These are phyloP conservation scores for Chamaedrilus cognettii DNA, from an alignment of 2,888 invertebrate genomes.

Conservation along the genomic window DNA sequence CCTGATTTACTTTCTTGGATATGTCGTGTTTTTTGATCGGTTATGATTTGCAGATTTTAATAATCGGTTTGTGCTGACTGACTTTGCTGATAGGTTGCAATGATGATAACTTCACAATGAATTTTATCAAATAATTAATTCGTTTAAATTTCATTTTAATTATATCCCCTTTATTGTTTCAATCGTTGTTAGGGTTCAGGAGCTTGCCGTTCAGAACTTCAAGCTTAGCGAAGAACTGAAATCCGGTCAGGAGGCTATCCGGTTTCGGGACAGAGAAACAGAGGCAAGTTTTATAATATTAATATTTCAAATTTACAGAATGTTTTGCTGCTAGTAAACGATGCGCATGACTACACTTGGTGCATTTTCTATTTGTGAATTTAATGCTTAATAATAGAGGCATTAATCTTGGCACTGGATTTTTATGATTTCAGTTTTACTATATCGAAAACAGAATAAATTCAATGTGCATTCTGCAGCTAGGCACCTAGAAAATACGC, in stretches of 20 bases:
- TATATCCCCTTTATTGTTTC: not conserved
- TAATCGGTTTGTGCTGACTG: not conserved
- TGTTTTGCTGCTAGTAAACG: no score
- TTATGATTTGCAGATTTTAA: not conserved
- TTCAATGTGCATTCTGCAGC: no score
- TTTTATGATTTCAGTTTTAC: no score
- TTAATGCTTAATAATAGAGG: not conserved
- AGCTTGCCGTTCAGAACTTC: constrained; percentile 2
- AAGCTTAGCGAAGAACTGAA: constrained; percentile 3
- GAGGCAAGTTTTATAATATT: no score
- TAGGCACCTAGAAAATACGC: no score
- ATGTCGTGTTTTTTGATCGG: no score
- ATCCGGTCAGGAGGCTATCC: not conserved
- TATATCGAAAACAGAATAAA: no score
- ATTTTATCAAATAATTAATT: not conserved
- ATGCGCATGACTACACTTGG: no score
- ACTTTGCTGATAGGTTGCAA: not conserved
- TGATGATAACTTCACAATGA: not conserved
- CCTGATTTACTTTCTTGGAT: no score
- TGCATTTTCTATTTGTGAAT: not conserved
- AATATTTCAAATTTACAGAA: no score
- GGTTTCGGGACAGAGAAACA: not conserved
- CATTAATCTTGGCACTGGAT: not conserved
- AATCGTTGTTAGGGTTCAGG: constrained; percentile 14
- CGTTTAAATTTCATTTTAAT: not conserved